Percentiles rank a stretch among this genome's conserved stretches.
phyloP scores from a whole-genome alignment of 2,797 vertebrate genomes.

The Poecilia picta region DNA sequence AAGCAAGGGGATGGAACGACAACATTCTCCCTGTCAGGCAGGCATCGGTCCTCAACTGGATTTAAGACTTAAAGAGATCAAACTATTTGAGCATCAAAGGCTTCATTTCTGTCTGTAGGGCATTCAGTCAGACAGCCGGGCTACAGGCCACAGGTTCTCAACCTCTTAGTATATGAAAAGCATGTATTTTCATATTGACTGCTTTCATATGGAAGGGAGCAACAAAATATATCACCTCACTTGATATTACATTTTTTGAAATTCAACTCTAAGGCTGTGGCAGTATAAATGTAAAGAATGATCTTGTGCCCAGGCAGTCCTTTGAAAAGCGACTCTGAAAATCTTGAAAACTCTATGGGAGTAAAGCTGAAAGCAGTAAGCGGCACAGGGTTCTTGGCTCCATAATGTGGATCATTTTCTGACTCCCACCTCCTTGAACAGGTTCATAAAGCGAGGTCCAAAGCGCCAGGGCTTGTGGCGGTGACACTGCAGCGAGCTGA shows the following conservation, averaged over 20 bases:
- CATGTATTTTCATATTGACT: slow-evolving; percentile 39
- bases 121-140: slow-evolving; percentile 47
- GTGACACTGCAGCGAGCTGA: slow-evolving; percentile 98
- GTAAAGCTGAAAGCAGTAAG: slow-evolving; percentile 12
- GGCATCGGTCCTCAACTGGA: slow-evolving; percentile 59
- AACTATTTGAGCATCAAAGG: slow-evolving; percentile 72
- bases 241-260: slow-evolving; percentile 3
- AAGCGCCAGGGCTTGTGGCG: slow-evolving; percentile 98
- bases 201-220: slow-evolving; percentile 13
- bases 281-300: slow-evolving; percentile 1
- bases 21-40: slow-evolving; percentile 51
- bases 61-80: slow-evolving; percentile 74
- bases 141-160: slow-evolving; percentile 36
- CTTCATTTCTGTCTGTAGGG: slow-evolving; percentile 64
- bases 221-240: slow-evolving; percentile 12
- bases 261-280: slow-evolving; percentile 8
- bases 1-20: slow-evolving; percentile 57
- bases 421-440: slow-evolving; percentile 91
- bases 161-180: slow-evolving; percentile 53
- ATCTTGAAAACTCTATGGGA: slow-evolving; percentile 19
- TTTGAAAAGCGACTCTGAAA: slow-evolving; percentile 9
- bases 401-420: neutral
- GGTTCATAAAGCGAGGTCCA: slow-evolving; percentile 93
- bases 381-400: neutral
- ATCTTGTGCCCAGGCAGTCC: neutral